A percentile compares a stretch with the other conserved stretches of the same genome.
phyloP scores from a whole-genome alignment of 2,888 invertebrate species.

The Carpatolechia fugitivella region DNA sequence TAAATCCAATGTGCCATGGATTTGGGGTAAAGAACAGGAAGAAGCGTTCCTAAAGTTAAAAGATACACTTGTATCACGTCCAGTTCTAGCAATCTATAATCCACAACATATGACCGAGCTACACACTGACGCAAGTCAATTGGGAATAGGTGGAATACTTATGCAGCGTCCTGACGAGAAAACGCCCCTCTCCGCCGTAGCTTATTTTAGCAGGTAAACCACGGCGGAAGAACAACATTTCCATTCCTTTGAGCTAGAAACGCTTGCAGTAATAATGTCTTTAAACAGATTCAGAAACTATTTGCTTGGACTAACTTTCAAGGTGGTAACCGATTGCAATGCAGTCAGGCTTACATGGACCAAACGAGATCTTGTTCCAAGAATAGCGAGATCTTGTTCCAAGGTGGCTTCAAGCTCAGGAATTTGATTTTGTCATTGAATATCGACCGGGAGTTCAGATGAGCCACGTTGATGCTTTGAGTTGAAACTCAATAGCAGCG shows the following conservation, averaged over 20 bases:
- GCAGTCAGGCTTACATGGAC: no score
- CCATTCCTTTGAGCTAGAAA: no score
- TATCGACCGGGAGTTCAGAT: no score
- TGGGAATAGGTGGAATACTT: neutral
- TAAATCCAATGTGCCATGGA: neutral
- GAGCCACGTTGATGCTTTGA: neutral
- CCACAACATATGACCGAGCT: slow-evolving; percentile 15
- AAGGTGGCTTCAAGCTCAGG: no score
- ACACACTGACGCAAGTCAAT: neutral
- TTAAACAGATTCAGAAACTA: neutral
- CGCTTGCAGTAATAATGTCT: neutral
- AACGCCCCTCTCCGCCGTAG: neutral
- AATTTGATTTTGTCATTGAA: no score
- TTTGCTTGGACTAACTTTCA: neutral
- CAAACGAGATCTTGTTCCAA: neutral
- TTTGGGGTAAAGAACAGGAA: neutral
- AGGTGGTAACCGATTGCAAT: neutral
- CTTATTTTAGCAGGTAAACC: neutral
- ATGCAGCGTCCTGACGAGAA: no score
- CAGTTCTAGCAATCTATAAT: slow-evolving; percentile 18
- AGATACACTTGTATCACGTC: no score
- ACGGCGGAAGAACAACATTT: neutral
- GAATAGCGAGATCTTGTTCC: neutral
- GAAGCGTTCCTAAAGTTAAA: no score
- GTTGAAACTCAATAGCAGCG: no score